A percentile compares a stretch with the other conserved stretches of the same genome.
Evolutionary conservation across 2,113 vertebrate species (phyloP).

Genomic region (Xiphophorus couchianus): DNA sequence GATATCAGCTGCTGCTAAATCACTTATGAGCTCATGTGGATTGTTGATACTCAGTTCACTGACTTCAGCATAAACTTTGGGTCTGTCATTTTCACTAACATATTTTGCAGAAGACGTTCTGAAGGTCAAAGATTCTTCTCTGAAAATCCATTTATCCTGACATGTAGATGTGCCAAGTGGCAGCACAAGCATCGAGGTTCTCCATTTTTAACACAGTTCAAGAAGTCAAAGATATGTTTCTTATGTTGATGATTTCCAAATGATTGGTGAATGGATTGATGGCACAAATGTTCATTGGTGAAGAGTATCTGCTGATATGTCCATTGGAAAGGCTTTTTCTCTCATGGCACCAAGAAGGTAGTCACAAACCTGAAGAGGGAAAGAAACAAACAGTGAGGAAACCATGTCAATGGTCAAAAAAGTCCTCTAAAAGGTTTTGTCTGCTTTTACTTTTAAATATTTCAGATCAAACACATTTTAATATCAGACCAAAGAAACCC

Average conservation of each 20-base stretch:
- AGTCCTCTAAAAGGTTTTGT: neutral
- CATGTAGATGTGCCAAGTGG: constrained; percentile 1
- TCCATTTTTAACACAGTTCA: constrained; percentile 12
- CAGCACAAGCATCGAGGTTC: neutral
- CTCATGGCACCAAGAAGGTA: neutral
- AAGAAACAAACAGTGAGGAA: constrained; percentile 15
- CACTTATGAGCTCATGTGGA: constrained; percentile 33
- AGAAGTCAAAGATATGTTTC: neutral
- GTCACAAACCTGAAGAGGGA: constrained; percentile 47
- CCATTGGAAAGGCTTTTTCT: constrained; percentile 11
- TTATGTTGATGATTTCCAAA: neutral
- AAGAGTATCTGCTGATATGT: constrained; percentile 4
- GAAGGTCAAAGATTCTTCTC: constrained; percentile 20
- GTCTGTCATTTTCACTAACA: neutral
- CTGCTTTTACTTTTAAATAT: neutral
- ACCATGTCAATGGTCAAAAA: neutral
- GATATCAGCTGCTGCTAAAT: constrained; percentile 31
- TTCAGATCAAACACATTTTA: neutral
- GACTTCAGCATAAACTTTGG: constrained; percentile 27
- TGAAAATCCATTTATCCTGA: constrained; percentile 7
- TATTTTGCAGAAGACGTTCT: no score
- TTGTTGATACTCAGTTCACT: constrained; percentile 11
- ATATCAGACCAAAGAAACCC: neutral
- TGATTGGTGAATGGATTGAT: neutral
- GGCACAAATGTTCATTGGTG: constrained; percentile 32